Base-by-base conservation (phyloP, 2,888 invertebrate genomes). In the Micoletzkya japonica region DNA sequence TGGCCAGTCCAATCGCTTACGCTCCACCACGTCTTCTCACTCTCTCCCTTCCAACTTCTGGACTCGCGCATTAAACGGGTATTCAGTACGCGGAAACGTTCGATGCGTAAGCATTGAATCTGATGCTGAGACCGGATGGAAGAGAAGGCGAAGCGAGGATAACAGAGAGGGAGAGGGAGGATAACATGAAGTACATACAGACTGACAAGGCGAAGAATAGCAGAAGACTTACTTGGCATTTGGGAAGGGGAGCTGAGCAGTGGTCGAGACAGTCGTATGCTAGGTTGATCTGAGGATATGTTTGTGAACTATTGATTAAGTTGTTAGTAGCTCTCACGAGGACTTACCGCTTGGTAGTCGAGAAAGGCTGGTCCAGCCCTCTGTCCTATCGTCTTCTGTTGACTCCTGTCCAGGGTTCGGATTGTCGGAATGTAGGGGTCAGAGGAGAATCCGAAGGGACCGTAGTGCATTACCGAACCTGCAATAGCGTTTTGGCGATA, bases 401-500 rank as follows among this genome's bases (percentile, higher is more conserved):
- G 79, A 17, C 71, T 71, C 67, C 68, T 61, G 57, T 85, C 84
- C 6, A 82, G 39, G 1, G 84, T 83, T 24, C 81, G 71, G 44
- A 85, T 83, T 0, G 83, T 81, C 4, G 83, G 83, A 0, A 76
- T 73, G 63, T 82, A 81, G 0, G 81, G 82, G 60, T 85, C 79
- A 1, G 77, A 71, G 17, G 85, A 82, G 71, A 85, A 85, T 0
- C 83, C 83, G 70, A 75, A 85, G 1, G 82, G 79, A 32, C 82
- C 83, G 70, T 85, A 85, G 69, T 85, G 85, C 85, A 82, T 82
- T 44, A 82, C 81, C 20, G 77, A 79, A 14, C 79, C 79, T 77
- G 50, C 14, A 39, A 52, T n/a, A n/a, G n/a, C n/a, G n/a, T n/a
- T n/a, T n/a, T n/a, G n/a, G n/a, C n/a, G n/a, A n/a, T n/a, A n/a